Evolutionary conservation across 2,113 vertebrate species (phyloP), one percentile per base, ranked within the genome.

Genomic region (Corapipo altera): DNA sequence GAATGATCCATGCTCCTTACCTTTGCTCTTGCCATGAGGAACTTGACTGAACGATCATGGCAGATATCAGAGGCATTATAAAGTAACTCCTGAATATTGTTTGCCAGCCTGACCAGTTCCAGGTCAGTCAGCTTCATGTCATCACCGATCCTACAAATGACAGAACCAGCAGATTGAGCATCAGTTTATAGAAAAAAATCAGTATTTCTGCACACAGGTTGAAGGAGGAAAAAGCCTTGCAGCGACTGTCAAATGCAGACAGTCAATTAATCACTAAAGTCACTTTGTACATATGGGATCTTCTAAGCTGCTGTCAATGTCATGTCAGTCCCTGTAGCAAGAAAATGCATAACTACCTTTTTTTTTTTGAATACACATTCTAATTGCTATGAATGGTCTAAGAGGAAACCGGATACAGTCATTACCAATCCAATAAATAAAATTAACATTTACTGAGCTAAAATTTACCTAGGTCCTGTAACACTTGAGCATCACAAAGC

Each of bases 41-140:
- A 99, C 93, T 99, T 99, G 95, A 99, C 99, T 5, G 99, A 99
- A 94, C 99, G 99, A 96, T 99, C 99, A 2, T 99, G 99, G 97
- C 99, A 99, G 94, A 99, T 96, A 91, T 99, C 99, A 3, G 99
- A 99, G 20, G 99, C 99, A 2, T 97, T 98, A 95, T 98, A 98
- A 74, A 99, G 96, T 61, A 99, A 97, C 88, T 99, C 99, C 82
- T 99, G 99, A 77, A 98, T 97, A 93, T 97, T 99, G 95, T 97
- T 98, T 71, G 98, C 98, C 94, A 99, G 97, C 41, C 98, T 98
- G 93, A 98, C 98, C 80, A 99, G 97, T 95, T 99, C 99, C 93
- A 98, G 96, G 65, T 99, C 99, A 28, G 98, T 98, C 62, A 99
- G 98, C 96, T 99, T 99, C 98, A 99, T 97, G 93, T 98, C 99